Evolutionary conservation across 2,888 invertebrate species (phyloP), one percentile per base, ranked within the genome.

Genomic region (Meteorus cinctellus): DNA sequence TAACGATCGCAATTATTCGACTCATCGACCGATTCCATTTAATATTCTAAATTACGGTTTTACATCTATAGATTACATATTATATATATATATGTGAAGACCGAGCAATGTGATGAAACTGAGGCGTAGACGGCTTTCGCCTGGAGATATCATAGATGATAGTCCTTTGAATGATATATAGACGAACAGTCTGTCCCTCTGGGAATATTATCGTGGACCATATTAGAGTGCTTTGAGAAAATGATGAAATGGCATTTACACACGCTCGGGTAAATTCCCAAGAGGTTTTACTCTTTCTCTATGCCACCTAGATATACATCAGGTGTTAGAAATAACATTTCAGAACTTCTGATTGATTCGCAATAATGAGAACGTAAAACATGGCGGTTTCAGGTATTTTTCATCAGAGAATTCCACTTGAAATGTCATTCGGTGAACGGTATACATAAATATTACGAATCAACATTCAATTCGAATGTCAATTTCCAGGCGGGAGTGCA

Each of bases 171-270:
- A 55, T 19, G 55, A 19, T 55, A 19, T 55, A 19, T n/a, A 48
- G 55, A n/a, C 55, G 55, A 4, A n/a, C 55, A 55, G 6, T 5
- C n/a, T 55, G 19, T 55, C 10, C 55, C n/a, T 24, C 8, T 55
- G 55, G 19, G 55, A 55, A 55, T 55, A 55, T 55, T 55, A 55
- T 55, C 55, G 2, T 55, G 19, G 55, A 55, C 55, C 24, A 24
- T 55, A 55, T 55, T 55, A 55, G 24, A 55, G 55, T 55, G 19
- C 19, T 55, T 55, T 55, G 55, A 19, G 55, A 55, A 55, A 55
- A 55, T 55, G 55, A 55, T 55, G 55, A 55, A 19, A 55, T 55
- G 19, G 55, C 55, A 55, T 55, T n/a, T 24, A 19, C 19, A 55
- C 19, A 19, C 8, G 4, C 19, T 10, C 4, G n/a, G n/a, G 34